These are phyloP conservation scores for Drosophila busckii DNA, from an alignment of 1,140 invertebrate genomes.

Conservation along the genomic window DNA sequence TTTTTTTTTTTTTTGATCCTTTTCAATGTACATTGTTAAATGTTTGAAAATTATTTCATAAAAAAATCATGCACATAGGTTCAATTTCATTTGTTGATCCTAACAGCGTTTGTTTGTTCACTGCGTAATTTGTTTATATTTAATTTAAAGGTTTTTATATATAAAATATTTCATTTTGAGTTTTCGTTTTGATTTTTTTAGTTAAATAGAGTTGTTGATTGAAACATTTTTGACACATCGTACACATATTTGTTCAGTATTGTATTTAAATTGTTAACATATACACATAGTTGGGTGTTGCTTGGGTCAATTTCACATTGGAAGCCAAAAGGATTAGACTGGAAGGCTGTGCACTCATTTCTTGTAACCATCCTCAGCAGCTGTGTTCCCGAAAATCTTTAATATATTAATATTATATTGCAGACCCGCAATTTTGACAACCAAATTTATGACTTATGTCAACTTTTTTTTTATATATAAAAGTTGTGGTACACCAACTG, in stretches of 20 bases:
- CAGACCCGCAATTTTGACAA: no score
- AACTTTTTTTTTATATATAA: no score
- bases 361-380: no score
- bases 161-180: constrained; percentile 59
- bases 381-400: no score
- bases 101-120: no score
- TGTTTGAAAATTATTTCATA: constrained; percentile 39
- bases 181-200: constrained; percentile 41
- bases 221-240: constrained; percentile 75
- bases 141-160: constrained; percentile 58
- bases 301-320: constrained; percentile 30
- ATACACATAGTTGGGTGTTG: constrained; percentile 46
- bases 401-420: no score
- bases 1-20: constrained; percentile 33
- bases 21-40: constrained; percentile 42
- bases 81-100: no score
- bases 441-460: no score
- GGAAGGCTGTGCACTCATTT: no score
- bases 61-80: constrained; percentile 9
- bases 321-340: constrained; percentile 56
- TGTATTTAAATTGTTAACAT: constrained; percentile 27
- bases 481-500: no score
- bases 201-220: constrained; percentile 67
- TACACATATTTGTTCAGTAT: constrained; percentile 53
- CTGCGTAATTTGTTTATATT: no score